Evolutionary conservation across 2,888 invertebrate species (phyloP), one percentile per base, ranked within the genome.

Genomic region (Coleophora flavipennella): DNA sequence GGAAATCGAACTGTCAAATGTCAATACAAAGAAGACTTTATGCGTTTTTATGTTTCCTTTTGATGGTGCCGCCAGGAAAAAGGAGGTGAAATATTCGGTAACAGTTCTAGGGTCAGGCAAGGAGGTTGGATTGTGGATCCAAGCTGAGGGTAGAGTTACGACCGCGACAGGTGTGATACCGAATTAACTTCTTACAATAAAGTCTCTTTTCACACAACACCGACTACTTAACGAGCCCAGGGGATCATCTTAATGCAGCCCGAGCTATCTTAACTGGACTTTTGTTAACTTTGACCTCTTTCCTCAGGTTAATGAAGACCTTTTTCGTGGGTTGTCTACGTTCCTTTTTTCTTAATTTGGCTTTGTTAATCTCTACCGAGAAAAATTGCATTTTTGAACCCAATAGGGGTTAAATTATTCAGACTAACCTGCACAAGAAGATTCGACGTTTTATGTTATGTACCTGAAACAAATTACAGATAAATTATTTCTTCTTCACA

Each of bases 141-240:
- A 75, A 80, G 65, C 66, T 62, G 64, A 60, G 72, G 78, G 73
- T 64, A 57, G 72, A 81, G 77, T 83, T 83, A 83, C 76, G 81
- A 80, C 62, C 73, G 67, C 61, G 80, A 80, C 83, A 83, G 83
- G 83, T 84, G 83, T 74, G 79, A 79, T 75, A 72, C 62, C 66
- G 75, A 81, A 83, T 84, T 80, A 81, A 83, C 78, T 75, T 78
- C 72, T 78, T 77, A 74, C 78, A 79, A 79, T 76, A 80, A 76
- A 74, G 67, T 67, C 67, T 55, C 71, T 75, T 81, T 80, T 81
- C 80, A 74, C 75, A 71, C 74, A 77, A 64, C 67, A 66, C 68
- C 67, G 71, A 67, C 75, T 62, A 57, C 67, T 77, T 78, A 79
- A 78, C 78, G 75, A 80, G 67, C 60, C 62, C 59, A 48, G 54